Base-by-base conservation (phyloP, 2,113 vertebrate species). In the Polyodon spathula region DNA sequence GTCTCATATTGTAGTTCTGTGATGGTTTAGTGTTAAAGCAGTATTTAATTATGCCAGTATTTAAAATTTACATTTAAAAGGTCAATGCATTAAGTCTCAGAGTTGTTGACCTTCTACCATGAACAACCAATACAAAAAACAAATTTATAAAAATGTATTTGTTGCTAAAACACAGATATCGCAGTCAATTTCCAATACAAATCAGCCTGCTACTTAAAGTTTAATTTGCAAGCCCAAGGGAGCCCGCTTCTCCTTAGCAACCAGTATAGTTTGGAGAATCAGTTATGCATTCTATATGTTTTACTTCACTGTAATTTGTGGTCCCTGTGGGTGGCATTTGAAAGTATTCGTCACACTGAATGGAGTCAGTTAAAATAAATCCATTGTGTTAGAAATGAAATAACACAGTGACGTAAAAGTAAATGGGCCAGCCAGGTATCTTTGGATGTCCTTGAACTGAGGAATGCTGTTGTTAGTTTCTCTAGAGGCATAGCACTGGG, bases 301-400 rank as follows among this genome's bases (percentile, higher is more conserved):
- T 64, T 38, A 40, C 43, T 60, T 69, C 42, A 37, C 63, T 42
- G 40, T 56, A 40, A 68, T 54, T 63, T 44, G 68, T 62, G 59
- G 60, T 63, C 62, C 61, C 52, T 58, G 65, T 61, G 14, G 60
- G 46, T 63, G 52, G 12, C 61, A 52, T 61, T 69, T 68, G 9
- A n/a, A 41, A 53, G 46, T 42, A 17, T 51, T 37, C 43, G 9
- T 58, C 62, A 50, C 56, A 54, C 7, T 53, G 66, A 48, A 60
- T 52, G 56, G 41, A 54, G 54, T 51, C 15, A n/a, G 15, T 11
- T 50, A 5, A 50, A 10, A 50, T 10, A 50, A 46, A 55, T 63
- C 59, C 62, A 72, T 76, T 74, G 62, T 37, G 67, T 44, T 58
- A 46, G 12, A 74, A 75, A 73, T 74, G 68, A 71, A 79, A 73